These are phyloP conservation scores for Polymixis lichenea DNA, from an alignment of 2,888 invertebrate species.

Conservation along the genomic window DNA sequence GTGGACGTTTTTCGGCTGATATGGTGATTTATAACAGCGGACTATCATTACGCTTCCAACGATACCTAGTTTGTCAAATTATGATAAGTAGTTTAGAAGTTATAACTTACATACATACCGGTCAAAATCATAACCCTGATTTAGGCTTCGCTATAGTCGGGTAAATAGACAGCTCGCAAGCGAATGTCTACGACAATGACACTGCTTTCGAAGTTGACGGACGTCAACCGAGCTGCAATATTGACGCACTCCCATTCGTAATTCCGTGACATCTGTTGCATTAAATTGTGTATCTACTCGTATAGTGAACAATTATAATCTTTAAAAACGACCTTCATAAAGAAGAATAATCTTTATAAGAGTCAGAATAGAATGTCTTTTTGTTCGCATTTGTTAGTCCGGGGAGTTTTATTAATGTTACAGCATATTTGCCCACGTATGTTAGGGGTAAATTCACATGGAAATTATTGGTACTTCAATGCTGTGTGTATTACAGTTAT, in stretches of 20 bases:
- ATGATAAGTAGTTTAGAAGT: no score
- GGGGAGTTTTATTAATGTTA: constrained; percentile 27
- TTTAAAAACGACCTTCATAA: background rate
- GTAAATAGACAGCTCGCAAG: background rate
- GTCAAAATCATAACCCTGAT: no score
- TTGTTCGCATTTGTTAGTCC: background rate
- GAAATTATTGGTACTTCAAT: constrained; percentile 48
- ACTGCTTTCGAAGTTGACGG: background rate
- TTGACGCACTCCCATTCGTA: no score
- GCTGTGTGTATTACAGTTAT: constrained; percentile 40
- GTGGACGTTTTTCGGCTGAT: no score
- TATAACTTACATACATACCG: no score
- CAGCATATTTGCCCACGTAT: constrained; percentile 30
- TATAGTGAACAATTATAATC: background rate
- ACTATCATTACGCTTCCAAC: no score
- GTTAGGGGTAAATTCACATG: constrained; percentile 49
- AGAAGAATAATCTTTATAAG: background rate
- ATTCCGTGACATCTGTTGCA: background rate
- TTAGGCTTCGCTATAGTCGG: no score
- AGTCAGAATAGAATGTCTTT: background rate
- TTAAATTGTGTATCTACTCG: background rate
- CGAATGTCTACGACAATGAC: background rate
- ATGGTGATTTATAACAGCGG: no score
- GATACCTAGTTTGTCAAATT: no score
- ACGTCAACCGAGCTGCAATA: background rate